These are phyloP conservation scores for Temnothorax rugatulus DNA, from an alignment of 2,888 invertebrate species.

Conservation along the genomic window DNA sequence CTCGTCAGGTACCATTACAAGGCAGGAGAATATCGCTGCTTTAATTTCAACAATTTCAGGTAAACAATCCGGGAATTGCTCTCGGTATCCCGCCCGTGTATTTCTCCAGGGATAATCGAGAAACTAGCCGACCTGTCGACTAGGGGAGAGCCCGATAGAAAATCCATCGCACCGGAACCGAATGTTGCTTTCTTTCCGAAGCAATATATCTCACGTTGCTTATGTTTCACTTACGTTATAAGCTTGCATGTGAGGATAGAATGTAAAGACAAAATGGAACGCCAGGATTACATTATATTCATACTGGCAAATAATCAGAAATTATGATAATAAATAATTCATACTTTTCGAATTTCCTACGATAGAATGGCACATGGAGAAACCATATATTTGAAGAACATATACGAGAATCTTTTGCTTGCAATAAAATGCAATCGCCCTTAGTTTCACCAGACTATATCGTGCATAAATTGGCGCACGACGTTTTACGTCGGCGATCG, in stretches of 20 bases:
- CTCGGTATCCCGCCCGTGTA: slow-evolving; percentile 64
- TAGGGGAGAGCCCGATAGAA: background rate
- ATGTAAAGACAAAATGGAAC: background rate
- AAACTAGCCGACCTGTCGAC: slow-evolving; percentile 23
- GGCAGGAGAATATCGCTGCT: slow-evolving; percentile 62
- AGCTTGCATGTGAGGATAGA: background rate
- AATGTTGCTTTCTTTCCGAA: slow-evolving; percentile 29
- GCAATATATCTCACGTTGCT: slow-evolving; percentile 49
- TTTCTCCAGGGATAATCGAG: slow-evolving; percentile 72
- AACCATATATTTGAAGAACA: background rate
- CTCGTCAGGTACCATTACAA: slow-evolving; percentile 33
- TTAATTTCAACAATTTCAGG: slow-evolving; percentile 69
- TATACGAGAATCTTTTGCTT: background rate
- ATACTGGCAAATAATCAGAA: background rate
- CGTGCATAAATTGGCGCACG: background rate
- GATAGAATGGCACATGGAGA: background rate
- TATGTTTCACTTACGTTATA: slow-evolving; percentile 40
- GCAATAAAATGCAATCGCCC: background rate
- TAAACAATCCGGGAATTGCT: slow-evolving; percentile 75
- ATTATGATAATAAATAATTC: background rate
- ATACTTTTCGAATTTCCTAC: background rate
- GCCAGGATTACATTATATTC: background rate
- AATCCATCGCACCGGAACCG: slow-evolving; percentile 42
- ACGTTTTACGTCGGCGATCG: slow-evolving; percentile 12
- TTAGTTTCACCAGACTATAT: background rate